Percentiles rank a stretch among this genome's conserved stretches.
phyloP scores from a whole-genome alignment of 2,113 vertebrate genomes.

The Octodon degus region DNA sequence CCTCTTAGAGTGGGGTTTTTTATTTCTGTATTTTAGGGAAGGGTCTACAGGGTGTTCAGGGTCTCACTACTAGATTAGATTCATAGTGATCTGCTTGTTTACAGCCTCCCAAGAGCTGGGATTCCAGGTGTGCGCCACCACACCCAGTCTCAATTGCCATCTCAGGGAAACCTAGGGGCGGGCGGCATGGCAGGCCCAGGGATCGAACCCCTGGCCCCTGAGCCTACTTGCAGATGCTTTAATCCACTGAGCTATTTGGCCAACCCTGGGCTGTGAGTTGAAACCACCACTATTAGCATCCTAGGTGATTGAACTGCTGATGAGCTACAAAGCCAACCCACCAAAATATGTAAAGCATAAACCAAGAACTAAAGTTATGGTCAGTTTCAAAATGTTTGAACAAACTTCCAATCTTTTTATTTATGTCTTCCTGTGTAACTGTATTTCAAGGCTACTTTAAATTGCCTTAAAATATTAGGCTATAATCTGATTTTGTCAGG shows the following conservation, averaged over 20 bases:
- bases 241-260: too few species aligned
- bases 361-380: neutral
- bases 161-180: too few species aligned
- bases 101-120: too few species aligned
- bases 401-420: neutral
- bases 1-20: neutral
- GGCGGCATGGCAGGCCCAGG: too few species aligned
- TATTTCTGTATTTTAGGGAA: too few species aligned
- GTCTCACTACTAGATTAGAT: too few species aligned
- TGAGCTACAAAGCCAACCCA: neutral
- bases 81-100: too few species aligned
- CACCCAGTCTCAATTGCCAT: too few species aligned
- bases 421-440: neutral
- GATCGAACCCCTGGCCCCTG: too few species aligned
- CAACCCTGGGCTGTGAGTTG: neutral
- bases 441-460: constrained; percentile 17
- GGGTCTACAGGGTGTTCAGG: too few species aligned
- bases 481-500: neutral
- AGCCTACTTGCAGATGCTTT: too few species aligned
- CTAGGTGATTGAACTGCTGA: neutral
- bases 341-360: neutral
- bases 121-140: too few species aligned
- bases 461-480: neutral
- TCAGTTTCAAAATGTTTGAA: constrained; percentile 14
- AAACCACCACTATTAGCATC: neutral